phyloP scores from a whole-genome alignment of 2,113 vertebrate genomes.

The Antechinus flavipes region DNA sequence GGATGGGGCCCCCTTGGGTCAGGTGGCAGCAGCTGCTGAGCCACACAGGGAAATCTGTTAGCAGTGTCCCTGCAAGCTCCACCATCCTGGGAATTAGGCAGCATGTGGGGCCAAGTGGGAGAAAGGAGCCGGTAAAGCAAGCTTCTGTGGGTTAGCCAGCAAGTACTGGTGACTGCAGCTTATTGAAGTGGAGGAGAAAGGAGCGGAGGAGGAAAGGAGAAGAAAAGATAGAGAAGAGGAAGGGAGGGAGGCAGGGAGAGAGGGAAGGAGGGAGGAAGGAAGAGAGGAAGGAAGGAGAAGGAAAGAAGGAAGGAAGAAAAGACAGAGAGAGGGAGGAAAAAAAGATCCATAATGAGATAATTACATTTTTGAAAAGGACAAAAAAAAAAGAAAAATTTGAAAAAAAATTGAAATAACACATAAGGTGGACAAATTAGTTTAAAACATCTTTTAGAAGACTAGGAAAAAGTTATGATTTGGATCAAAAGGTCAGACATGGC shows the following conservation, averaged over 20 bases:
- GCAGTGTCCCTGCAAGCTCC: neutral
- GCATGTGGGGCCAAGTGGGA: constrained; percentile 42
- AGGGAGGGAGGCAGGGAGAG: too few relatives aligned
- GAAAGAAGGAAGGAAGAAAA: neutral
- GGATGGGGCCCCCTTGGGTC: neutral
- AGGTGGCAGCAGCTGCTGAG: neutral
- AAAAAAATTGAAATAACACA: neutral
- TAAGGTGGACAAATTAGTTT: neutral
- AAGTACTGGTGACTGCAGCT: neutral
- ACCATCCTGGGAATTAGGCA: constrained; percentile 39
- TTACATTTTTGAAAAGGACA: constrained; percentile 3
- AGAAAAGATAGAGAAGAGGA: neutral
- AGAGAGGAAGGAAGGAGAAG: neutral
- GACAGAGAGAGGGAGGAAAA: neutral
- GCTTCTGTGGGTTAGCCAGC: neutral
- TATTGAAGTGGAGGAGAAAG: neutral
- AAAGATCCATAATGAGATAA: neutral
- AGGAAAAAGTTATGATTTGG: neutral
- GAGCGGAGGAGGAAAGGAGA: neutral
- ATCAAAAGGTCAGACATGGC: neutral
- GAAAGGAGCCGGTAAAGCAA: constrained; percentile 40
- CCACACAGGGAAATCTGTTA: neutral
- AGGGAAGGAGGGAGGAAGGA: neutral
- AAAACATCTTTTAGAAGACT: constrained; percentile 1
- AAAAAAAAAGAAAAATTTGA: neutral